Base-by-base conservation (phyloP, 2,113 vertebrate genomes). In the Rhinolophus ferrumequinum region DNA sequence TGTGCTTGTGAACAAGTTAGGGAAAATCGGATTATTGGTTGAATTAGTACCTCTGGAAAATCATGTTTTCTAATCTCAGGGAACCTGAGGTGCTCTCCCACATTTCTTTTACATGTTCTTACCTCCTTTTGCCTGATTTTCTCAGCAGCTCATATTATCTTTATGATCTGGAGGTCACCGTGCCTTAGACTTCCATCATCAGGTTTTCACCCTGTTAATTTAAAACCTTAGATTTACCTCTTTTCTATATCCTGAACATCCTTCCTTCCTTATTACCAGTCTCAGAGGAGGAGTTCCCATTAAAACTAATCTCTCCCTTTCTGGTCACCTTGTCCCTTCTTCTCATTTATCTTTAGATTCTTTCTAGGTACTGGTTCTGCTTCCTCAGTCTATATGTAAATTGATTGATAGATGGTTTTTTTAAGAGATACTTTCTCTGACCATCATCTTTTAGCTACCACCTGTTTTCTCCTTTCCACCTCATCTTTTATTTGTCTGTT, bases 1-100 rank as follows among this genome's bases (percentile, higher is more conserved):
- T 76, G 62, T 93, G 70, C 35, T 80, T 73, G 21, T 77, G 73
- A 64, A 15, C 33, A 15, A 54, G 2, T 76, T 52, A 33, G 56
- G 70, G 50, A n/a, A 88, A 62, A 54, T 19, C 6, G 14, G 4
- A 8, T 19, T 7, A 12, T 1, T 76, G 76, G 64, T 58, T 62
- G 76, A 82, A 4, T 38, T 21, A 66, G 56, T 54, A 41, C n/a
- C 30, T 1, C 35, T 52, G 35, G 26, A 58, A 69, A 26, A 4
- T 18, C 5, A 0, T 30, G 44, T n/a, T 21, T 56, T 80, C 85
- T 66, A 11, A 9, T n/a, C 52, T 58, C 47, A 14, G 30, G 30
- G n/a, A 60, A 18, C 35, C n/a, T 0, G 0, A 21, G 21, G 60
- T 18, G 3, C 67, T 60, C 10, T 9, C 30, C 24, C 5, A 0